phyloP scores from a whole-genome alignment of 2,113 vertebrate genomes.

The Pygoscelis antarcticus region DNA sequence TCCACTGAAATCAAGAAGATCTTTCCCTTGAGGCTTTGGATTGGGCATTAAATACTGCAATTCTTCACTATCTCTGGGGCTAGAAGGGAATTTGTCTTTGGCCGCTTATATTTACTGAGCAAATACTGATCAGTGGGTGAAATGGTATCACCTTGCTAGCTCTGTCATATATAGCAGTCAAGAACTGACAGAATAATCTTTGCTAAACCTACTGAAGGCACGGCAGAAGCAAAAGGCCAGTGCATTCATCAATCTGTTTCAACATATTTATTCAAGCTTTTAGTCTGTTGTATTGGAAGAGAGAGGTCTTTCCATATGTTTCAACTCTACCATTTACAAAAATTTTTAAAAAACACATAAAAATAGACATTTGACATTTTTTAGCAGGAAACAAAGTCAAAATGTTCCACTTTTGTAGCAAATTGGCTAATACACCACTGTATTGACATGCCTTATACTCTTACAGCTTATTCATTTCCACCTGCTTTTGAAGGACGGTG shows the following conservation, averaged over 20 bases:
- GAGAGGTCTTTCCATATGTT: neutral
- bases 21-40: neutral
- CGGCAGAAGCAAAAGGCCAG: neutral
- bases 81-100: neutral
- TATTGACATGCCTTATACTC: neutral
- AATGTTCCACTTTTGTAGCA: neutral
- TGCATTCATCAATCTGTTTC: neutral
- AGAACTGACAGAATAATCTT: slow-evolving; percentile 35
- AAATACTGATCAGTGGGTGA: neutral
- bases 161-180: neutral
- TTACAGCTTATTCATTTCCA: neutral
- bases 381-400: neutral
- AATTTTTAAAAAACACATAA: neutral
- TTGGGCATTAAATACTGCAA: neutral
- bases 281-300: neutral
- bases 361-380: neutral
- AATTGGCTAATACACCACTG: neutral
- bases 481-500: neutral
- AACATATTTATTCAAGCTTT: neutral
- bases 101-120: neutral
- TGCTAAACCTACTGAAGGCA: slow-evolving; percentile 20
- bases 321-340: neutral
- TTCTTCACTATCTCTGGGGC: neutral
- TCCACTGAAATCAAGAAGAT: neutral
- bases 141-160: neutral